phyloP scores from a whole-genome alignment of 1,140 invertebrate genomes.

The Triops longicaudatus region DNA sequence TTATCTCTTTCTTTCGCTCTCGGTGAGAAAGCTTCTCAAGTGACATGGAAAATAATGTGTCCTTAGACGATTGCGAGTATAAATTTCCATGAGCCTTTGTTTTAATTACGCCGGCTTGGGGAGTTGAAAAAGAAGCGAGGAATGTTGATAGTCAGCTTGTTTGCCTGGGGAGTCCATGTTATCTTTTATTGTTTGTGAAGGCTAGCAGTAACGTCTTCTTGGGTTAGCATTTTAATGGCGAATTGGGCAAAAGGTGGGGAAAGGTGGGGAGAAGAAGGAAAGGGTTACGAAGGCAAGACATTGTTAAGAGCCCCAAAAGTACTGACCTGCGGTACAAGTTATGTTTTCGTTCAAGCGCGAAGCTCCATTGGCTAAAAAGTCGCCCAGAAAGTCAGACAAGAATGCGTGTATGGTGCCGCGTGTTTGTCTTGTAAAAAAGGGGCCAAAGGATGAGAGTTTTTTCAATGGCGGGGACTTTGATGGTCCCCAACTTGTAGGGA shows the following conservation, averaged over 20 bases:
- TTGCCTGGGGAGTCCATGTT: background rate
- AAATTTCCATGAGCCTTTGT: no score
- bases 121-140: background rate
- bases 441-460: background rate
- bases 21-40: no score
- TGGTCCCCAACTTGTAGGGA: background rate
- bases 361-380: background rate
- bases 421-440: background rate
- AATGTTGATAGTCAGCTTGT: background rate
- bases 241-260: background rate
- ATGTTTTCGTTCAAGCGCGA: background rate
- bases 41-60: no score
- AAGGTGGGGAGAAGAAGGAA: background rate
- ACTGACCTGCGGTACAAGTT: background rate
- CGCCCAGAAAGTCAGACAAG: background rate
- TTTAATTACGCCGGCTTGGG: no score
- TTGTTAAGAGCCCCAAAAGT: background rate
- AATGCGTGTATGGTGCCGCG: background rate
- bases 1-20: background rate
- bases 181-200: background rate
- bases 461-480: background rate
- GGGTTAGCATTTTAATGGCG: background rate
- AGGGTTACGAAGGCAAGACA: background rate
- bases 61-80: no score
- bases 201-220: background rate